Evolutionary conservation across 2,113 vertebrate species (phyloP), one percentile per base, ranked within the genome.

Genomic region (Epinephelus moara): DNA sequence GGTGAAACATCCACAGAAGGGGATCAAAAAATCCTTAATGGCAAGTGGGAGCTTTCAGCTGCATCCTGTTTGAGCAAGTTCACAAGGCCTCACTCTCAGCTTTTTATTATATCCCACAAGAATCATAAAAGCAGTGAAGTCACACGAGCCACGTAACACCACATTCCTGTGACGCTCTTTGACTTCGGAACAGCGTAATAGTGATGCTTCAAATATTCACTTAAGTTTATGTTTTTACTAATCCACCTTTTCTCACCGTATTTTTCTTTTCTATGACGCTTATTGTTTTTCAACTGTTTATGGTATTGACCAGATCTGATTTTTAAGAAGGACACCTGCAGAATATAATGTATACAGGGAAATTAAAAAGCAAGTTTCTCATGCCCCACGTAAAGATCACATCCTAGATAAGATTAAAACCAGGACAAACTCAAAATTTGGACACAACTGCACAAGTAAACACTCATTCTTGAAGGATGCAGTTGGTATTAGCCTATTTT

Each of bases 41-140:
- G 76, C 83, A 69, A 37, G 70, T 60, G 76, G 85, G 81, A 88
- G 82, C 76, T 83, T 71, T 95, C 94, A 95, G 94, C 95, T 95
- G 95, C 93, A 93, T 96, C 95, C 95, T 93, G 94, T 94, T 92
- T 82, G 81, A 67, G 80, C 75, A 55, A 84, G 88, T 91, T 94
- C 86, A 86, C 80, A 84, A 88, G 85, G 82, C 91, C 85, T 84
- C 62, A 75, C 55, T 85, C 73, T 72, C 68, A 62, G 61, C 64
- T 70, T 88, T 87, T 90, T 83, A 89, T 93, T 86, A 21, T 23
- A 13, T 94, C 94, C 91, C 94, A 7, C 2, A 76, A 87, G 93
- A 83, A 82, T 56, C 56, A 72, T 91, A 53, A 85, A 90, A 72
- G 25, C 60, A 45, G 37, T 76, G 70, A 84, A 87, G 78, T 91